Evolutionary conservation across 2,113 vertebrate genomes (phyloP), one percentile per base, ranked within the genome.

Genomic region (Triplophysa tibetana): DNA sequence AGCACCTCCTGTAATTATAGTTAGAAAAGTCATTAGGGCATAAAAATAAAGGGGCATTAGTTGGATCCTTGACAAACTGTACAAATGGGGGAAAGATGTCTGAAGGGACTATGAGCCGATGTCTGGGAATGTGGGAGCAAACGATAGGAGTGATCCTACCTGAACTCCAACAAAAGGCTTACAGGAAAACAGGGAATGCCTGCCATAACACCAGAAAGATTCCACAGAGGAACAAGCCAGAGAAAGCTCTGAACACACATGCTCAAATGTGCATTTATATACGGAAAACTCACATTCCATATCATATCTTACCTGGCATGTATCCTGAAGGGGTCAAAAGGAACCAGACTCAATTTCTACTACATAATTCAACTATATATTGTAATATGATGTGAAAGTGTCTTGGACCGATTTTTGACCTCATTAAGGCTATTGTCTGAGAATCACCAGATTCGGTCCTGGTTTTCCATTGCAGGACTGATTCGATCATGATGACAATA

Each of bases 91-190:
- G 64, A 69, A 81, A 87, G 63, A 72, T 87, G 75, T 81, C 83
- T 81, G 75, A 29, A 48, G 56, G 67, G 65, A 6, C 64, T 33
- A 87, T 93, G 91, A 94, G 87, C 92, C 80, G 85, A 77, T 0
- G 90, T 92, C 90, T 92, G 87, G 90, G 93, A 93, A 94, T 94
- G 91, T 88, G 83, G 69, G 8, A 24, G 73, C n/a, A 56, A 85
- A 77, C 60, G 76, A 26, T 26, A 87, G 79, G 43, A 65, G 54
- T 43, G 85, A 67, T 29, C 61, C 78, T 90, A 93, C 89, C 89
- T 92, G 87, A 61, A 77, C 85, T 43, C 77, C 79, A 87, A 63
- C 41, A 79, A 85, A 86, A 86, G 80, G 79, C 74, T 90, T 86
- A 89, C 81, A 90, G 88, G 84, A 91, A 91, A 78, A 86, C 75